Conservation (phyloP, 2,113 vertebrate species). For the Larimichthys polyactis region DNA sequence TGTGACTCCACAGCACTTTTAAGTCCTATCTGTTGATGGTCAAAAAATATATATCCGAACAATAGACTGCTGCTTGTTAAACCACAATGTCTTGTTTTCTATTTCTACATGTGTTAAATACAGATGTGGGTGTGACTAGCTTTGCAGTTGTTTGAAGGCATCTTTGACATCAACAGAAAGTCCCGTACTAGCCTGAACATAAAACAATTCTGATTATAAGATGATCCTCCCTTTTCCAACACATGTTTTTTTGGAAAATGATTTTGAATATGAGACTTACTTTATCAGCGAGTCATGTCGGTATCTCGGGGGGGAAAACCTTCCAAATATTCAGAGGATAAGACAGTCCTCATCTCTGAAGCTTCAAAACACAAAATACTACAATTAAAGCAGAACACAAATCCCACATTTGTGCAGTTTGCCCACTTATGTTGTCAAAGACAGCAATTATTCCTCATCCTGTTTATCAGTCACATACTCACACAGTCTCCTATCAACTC, state of each 20-base stretch:
- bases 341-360: not conserved
- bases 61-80: not conserved
- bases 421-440: not conserved
- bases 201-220: not conserved
- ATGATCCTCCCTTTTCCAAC: not conserved
- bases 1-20: no score
- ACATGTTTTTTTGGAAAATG: not conserved
- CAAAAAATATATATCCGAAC: not conserved
- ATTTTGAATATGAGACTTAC: not conserved
- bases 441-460: not conserved
- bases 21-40: not conserved
- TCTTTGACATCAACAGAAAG: not conserved
- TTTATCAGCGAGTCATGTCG: not conserved
- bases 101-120: not conserved
- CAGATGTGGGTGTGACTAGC: not conserved
- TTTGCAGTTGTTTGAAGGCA: not conserved
- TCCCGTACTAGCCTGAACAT: not conserved
- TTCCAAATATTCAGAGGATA: not conserved
- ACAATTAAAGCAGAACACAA: not conserved
- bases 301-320: no score
- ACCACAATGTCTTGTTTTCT: not conserved
- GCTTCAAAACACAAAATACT: not conserved
- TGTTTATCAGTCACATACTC: not conserved
- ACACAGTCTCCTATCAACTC: not conserved
- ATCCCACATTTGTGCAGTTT: not conserved